Conservation (phyloP, 2,888 invertebrate species). For the Limnephilus marmoratus region DNA sequence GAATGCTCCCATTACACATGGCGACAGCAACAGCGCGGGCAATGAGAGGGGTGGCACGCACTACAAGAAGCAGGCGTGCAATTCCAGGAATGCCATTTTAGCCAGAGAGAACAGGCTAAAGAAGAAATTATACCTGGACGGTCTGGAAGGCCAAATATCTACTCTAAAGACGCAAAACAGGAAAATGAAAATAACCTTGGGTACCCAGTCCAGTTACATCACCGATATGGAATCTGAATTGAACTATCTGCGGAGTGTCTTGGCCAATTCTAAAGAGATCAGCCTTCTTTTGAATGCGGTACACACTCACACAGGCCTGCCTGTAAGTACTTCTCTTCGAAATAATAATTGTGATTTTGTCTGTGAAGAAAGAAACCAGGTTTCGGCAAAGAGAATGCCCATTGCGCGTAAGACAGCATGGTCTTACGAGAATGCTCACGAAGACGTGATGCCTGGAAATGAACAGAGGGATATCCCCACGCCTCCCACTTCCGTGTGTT, state of each 20-base stretch:
- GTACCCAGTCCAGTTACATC: slow-evolving; percentile 74
- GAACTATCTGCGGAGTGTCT: slow-evolving; percentile 76
- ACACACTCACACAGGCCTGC: slow-evolving; percentile 61
- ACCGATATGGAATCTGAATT: slow-evolving; percentile 76
- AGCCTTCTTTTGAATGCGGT: slow-evolving; percentile 75
- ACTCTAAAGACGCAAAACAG: slow-evolving; percentile 73
- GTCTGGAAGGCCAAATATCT: slow-evolving; percentile 75
- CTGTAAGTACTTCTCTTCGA: slow-evolving; percentile 53
- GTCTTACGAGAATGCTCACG: slow-evolving; percentile 34
- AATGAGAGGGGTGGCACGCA: not conserved
- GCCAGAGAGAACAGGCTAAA: slow-evolving; percentile 80
- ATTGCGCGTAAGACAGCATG: slow-evolving; percentile 51
- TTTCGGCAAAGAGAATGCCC: slow-evolving; percentile 10
- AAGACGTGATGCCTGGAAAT: not conserved
- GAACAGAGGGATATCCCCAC: slow-evolving; percentile 25
- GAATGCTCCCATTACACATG: slow-evolving; percentile 19
- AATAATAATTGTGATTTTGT: slow-evolving; percentile 12
- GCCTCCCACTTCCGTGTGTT: slow-evolving; percentile 41
- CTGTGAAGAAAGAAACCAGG: not conserved
- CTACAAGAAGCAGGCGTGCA: slow-evolving; percentile 48
- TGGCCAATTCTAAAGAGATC: slow-evolving; percentile 77
- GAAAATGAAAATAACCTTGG: slow-evolving; percentile 73
- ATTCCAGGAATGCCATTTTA: slow-evolving; percentile 77
- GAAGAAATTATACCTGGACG: slow-evolving; percentile 79
- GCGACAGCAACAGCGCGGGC: not conserved